These are phyloP conservation scores for Nycteola revayana DNA, from an alignment of 2,888 invertebrate species.

Conservation along the genomic window DNA sequence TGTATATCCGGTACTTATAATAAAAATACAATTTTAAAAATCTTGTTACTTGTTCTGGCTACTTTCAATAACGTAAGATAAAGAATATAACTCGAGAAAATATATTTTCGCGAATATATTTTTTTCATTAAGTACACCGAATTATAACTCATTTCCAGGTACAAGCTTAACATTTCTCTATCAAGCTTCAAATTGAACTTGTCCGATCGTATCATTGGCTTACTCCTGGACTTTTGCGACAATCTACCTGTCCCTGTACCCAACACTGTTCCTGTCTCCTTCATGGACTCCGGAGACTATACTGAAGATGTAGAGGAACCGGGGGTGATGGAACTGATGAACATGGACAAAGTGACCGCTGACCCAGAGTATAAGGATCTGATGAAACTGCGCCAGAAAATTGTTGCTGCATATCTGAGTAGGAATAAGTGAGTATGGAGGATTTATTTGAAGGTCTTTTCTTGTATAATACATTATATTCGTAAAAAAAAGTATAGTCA, in stretches of 20 bases:
- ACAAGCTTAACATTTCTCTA: conserved; percentile 88
- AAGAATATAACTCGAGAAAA: too few species aligned
- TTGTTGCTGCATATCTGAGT: conserved; percentile 68
- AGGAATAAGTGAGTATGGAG: conserved; percentile 61
- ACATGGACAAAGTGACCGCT: conserved; percentile 52
- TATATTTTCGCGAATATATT: too few species aligned
- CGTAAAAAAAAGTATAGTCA: too few species aligned
- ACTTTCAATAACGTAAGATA: too few species aligned
- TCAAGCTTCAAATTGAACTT: conserved; percentile 88
- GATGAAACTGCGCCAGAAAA: conserved; percentile 63
- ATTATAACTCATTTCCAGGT: conserved; percentile 68
- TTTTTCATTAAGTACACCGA: too few species aligned
- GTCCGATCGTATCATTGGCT: conserved; percentile 86
- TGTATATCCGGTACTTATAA: too few species aligned
- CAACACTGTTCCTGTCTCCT: conserved; percentile 71
- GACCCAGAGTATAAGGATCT: conserved; percentile 67
- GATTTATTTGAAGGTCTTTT: too few species aligned
- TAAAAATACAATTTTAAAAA: too few species aligned
- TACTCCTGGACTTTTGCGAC: conserved; percentile 84
- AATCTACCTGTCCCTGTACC: conserved; percentile 71
- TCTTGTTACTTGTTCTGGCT: too few species aligned
- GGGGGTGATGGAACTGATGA: conserved; percentile 46
- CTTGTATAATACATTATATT: too few species aligned
- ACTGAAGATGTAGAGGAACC: conserved; percentile 57
- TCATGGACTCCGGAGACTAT: conserved; percentile 70